phyloP scores from a whole-genome alignment of 2,888 invertebrate genomes.

The Ichneumon xanthorius region DNA sequence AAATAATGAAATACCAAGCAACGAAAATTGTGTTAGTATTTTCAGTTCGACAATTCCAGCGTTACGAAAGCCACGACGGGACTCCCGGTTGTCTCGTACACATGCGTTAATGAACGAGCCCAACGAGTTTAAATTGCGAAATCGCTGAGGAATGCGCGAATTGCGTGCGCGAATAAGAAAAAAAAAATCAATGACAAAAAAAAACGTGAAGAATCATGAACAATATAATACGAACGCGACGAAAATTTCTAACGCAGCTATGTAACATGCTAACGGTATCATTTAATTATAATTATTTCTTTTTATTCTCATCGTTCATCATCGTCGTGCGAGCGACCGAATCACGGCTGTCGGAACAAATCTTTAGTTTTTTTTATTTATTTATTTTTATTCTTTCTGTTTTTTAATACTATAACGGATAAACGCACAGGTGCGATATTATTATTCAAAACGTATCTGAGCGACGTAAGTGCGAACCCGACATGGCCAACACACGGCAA shows the following conservation, averaged over 20 bases:
- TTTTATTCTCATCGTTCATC: neutral
- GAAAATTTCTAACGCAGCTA: constrained; percentile 35
- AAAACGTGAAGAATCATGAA: neutral
- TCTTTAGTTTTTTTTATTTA: neutral
- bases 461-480: constrained; percentile 28
- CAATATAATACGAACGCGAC: constrained; percentile 7
- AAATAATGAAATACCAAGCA: constrained; percentile 1
- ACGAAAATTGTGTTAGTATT: constrained; percentile 36
- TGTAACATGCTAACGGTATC: constrained; percentile 22
- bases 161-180: constrained; percentile 28
- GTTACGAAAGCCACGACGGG: constrained; percentile 21
- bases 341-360: constrained; percentile 39
- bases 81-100: neutral
- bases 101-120: constrained; percentile 12
- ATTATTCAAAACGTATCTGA: constrained; percentile 36
- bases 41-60: constrained; percentile 32
- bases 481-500: constrained; percentile 37
- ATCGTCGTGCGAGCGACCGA: constrained; percentile 38
- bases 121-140: constrained; percentile 36
- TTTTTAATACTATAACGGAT: constrained; percentile 17
- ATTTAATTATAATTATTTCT: neutral
- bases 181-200: constrained; percentile 6
- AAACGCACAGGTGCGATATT: constrained; percentile 44
- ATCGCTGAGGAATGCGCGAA: constrained; percentile 35
- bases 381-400: constrained; percentile 17